Percentiles rank a stretch among this genome's conserved stretches.
Conservation (phyloP, 2,113 vertebrate species). For the Oceanodroma tethys region DNA sequence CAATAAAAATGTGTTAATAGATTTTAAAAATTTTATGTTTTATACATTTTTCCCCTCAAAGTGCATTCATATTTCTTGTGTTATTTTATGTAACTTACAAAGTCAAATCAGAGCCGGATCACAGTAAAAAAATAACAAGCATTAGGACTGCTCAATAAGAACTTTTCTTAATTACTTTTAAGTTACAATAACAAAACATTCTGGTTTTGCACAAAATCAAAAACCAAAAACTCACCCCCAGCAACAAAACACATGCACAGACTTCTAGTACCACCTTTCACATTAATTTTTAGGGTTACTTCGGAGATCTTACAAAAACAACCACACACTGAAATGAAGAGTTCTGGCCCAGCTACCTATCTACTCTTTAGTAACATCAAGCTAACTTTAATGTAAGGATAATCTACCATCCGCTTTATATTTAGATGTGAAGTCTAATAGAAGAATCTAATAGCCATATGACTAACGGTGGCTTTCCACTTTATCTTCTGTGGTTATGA, state of each 20-base stretch:
- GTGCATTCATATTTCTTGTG: neutral
- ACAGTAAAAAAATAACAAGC: neutral
- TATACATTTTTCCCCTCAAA: neutral
- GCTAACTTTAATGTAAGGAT: neutral
- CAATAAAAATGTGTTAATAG: neutral
- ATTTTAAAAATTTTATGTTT: fast-evolving
- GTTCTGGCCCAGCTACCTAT: neutral
- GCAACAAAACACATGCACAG: neutral
- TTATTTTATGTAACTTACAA: neutral
- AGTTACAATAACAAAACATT: neutral
- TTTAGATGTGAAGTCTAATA: neutral
- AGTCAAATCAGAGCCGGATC: neutral
- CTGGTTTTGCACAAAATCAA: neutral
- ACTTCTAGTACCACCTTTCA: neutral
- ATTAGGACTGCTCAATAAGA: neutral
- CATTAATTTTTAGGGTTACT: neutral
- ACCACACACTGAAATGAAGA: neutral
- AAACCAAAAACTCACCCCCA: fast-evolving
- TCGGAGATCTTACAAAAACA: neutral
- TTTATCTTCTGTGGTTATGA: neutral
- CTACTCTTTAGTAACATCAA: neutral
- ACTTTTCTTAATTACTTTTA: neutral
- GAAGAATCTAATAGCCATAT: neutral
- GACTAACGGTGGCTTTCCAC: neutral
- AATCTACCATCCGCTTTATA: neutral